Percentiles rank a stretch among this genome's conserved stretches.
These are phyloP conservation scores for Lamproptera curius DNA, from an alignment of 2,888 invertebrate genomes.

Conservation along the genomic window DNA sequence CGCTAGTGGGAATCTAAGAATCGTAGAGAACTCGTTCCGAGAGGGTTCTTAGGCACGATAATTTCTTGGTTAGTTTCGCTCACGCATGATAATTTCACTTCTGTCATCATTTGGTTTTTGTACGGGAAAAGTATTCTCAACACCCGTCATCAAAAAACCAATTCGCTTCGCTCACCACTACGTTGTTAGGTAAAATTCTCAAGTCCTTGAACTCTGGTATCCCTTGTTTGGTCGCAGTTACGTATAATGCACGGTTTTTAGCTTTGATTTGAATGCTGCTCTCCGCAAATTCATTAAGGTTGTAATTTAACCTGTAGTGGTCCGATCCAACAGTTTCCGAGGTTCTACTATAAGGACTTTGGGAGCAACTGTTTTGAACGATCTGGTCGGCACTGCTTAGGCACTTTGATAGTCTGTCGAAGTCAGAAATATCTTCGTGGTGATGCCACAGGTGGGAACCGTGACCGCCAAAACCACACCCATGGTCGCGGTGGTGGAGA, in stretches of 20 bases:
- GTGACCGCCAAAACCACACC: neutral
- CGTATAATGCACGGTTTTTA: neutral
- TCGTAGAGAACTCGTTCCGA: too few species aligned
- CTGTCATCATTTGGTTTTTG: neutral
- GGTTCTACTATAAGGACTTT: neutral
- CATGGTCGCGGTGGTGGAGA: neutral
- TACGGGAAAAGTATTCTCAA: neutral
- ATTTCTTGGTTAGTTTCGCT: neutral
- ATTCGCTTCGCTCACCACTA: neutral
- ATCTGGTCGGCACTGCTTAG: neutral
- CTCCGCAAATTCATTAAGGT: neutral
- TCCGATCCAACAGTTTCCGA: neutral
- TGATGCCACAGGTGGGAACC: neutral
- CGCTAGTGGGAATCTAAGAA: too few species aligned
- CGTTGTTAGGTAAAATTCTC: slow-evolving; percentile 2
- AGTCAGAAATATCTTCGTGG: neutral
- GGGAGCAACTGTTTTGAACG: neutral
- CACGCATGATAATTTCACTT: neutral
- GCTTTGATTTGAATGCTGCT: neutral
- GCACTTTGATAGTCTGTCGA: neutral
- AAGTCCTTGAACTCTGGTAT: neutral
- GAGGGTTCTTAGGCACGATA: neutral
- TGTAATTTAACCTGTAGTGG: slow-evolving; percentile 1
- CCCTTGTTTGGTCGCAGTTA: neutral
- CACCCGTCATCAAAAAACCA: slow-evolving; percentile 1